Evolutionary conservation across 1,140 invertebrate species (phyloP), one percentile per base, ranked within the genome.

Genomic region (Drosophila cardini): DNA sequence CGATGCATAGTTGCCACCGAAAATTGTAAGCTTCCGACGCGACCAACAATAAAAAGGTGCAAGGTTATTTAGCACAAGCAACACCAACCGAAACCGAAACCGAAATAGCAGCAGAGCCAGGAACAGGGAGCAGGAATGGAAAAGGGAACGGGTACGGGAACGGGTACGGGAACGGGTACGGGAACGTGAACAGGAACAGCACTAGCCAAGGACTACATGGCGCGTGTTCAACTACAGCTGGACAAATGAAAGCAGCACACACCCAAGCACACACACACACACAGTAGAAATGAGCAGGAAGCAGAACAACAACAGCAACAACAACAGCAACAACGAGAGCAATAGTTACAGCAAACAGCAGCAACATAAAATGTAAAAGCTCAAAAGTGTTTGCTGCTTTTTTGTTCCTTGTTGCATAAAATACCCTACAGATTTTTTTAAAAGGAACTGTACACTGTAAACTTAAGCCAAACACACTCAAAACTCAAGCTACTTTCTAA

Each of bases 11-110:
- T 62, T 63, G 57, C 34, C 30, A 58, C 52, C 82, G 63, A 86
- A 85, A 85, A 86, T 86, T 87, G 83, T 78, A 67, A 86, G 83
- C 76, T 72, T 86, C 82, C 82, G 82, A 87, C 82, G 83, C 80
- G 76, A 64, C 84, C 65, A 67, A 80, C 83, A 86, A 87, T 86
- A 86, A 89, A 86, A 87, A 86, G 83, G 83, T 86, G 83, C 83
- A 86, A 86, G 83, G 83, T 86, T 86, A 86, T 86, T 87, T 86
- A 82, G 84, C 79, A 74, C 79, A 58, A 71, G 79, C 84, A 83
- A 80, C 83, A 86, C 72, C 83, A 75, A 86, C 67, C 55, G 10
- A 21, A 43, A 13, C 40, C 21, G 6, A 56, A 84, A 65, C 43
- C 67, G 13, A 10, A 38, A 21, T 48, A 65, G 50, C 63, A 52